Evolutionary conservation across 2,797 vertebrate genomes (phyloP), one percentile per base, ranked within the genome.

Genomic region (Gymnocypris eckloni): DNA sequence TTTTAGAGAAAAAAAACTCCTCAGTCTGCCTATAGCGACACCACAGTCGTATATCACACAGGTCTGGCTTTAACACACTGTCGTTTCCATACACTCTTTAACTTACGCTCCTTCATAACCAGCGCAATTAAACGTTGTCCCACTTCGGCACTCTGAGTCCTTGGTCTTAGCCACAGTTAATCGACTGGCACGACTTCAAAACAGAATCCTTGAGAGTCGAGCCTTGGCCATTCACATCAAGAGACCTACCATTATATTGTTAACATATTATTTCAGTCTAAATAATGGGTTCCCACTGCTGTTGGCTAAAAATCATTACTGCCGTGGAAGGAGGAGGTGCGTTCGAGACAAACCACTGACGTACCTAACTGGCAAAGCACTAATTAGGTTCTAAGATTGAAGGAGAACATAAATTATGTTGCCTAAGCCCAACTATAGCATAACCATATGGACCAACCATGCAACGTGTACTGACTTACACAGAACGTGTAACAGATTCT

Each of bases 1-100:
- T 91, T 91, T 87, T 93, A 94, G 93, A 92, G 94, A 72, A 48
- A 83, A 84, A 84, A 84, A 84, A 37, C 54, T 78, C 81, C 75
- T 61, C 43, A 67, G 87, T 64, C 86, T 82, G 76, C 48, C 82
- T 84, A 72, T 87, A 86, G 88, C 56, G 33, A 85, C 82, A 89
- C 82, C 86, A 82, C 82, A 84, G 78, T 77, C 83, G 78, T 90
- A 92, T 88, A 91, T 91, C 89, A 91, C 84, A 82, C 52, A 84
- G 73, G 85, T 64, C 79, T 85, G 87, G 84, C 75, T 90, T 88
- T 89, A 90, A 89, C 71, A 71, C 87, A 87, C 82, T 86, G 84
- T 77, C 78, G 66, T 83, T 86, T 86, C 87, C 83, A 86, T 78
- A 83, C 84, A 85, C 87, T 72, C 71, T 87, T 89, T 89, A 79